phyloP scores from a whole-genome alignment of 2,113 vertebrate genomes.

The Sylvicapra grimmia region DNA sequence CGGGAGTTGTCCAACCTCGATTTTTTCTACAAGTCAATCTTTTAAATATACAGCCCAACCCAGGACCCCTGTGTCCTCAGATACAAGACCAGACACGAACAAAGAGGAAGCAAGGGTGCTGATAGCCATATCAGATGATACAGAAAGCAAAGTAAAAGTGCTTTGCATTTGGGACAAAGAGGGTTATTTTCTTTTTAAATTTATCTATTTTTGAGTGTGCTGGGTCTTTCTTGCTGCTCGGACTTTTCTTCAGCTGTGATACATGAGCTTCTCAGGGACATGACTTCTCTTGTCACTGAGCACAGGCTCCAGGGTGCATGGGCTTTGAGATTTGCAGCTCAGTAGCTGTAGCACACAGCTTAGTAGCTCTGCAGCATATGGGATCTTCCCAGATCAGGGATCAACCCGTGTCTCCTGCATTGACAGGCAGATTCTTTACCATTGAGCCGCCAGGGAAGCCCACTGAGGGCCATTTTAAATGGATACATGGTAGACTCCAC shows the following conservation, averaged over 20 bases:
- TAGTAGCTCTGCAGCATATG: not conserved
- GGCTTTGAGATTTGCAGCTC: not conserved
- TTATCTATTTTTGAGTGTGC: not conserved
- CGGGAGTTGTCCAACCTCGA: not conserved
- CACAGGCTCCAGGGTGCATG: not conserved
- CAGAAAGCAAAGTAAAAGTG: not conserved
- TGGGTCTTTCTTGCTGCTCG: not conserved
- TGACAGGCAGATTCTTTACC: not conserved
- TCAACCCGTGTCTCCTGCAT: not conserved
- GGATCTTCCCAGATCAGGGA: not conserved
- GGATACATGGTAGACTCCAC: not conserved
- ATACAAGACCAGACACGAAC: not conserved
- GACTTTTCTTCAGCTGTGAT: not conserved
- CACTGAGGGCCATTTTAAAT: not conserved
- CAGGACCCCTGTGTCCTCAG: not conserved
- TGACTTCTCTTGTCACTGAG: not conserved
- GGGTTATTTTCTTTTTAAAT: not conserved
- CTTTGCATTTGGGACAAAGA: not conserved
- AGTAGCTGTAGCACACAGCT: not conserved
- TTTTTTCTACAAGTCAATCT: not conserved
- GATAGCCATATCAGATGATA: not conserved
- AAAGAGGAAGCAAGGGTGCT: not conserved
- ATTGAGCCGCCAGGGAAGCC: not conserved
- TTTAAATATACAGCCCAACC: not conserved
- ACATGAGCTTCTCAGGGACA: not conserved